Conservation (phyloP, 2,797 vertebrate genomes). For the Sebastes flavidus region DNA sequence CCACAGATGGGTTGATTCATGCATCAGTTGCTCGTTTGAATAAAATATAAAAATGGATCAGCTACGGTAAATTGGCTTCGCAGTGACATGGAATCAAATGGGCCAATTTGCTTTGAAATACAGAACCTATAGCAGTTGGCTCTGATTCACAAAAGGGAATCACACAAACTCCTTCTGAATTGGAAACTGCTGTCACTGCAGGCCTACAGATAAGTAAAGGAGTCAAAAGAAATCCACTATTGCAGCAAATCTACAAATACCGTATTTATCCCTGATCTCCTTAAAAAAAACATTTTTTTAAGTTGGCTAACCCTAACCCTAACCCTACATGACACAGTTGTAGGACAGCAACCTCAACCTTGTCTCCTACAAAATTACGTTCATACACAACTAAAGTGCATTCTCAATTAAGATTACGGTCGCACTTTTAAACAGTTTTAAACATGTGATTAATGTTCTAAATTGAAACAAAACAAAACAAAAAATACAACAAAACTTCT, state of each 20-base stretch:
- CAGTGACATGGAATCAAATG: constrained; percentile 6
- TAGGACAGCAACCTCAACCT: no score
- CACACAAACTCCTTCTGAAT: background rate
- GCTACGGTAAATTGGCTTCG: constrained; percentile 23
- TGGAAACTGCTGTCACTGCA: background rate
- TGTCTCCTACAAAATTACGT: no score
- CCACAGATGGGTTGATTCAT: constrained; percentile 11
- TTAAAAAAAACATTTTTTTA: background rate
- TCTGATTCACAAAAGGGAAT: constrained; percentile 3
- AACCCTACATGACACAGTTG: no score
- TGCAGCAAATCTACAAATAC: background rate
- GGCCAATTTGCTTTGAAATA: constrained; percentile 18
- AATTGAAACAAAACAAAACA: no score
- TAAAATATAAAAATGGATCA: constrained; percentile 1
- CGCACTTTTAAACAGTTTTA: no score
- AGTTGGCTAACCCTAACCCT: background rate
- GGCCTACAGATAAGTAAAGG: background rate
- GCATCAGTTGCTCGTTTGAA: constrained; percentile 3
- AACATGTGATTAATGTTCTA: no score
- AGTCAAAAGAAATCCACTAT: background rate
- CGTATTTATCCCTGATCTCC: background rate
- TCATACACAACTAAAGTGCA: no score
- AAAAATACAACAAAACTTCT: no score
- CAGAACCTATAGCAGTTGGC: constrained; percentile 13
- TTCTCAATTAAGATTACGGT: no score